Evolutionary conservation across 2,888 invertebrate genomes (phyloP).

Genomic region (Julus scanicus): DNA sequence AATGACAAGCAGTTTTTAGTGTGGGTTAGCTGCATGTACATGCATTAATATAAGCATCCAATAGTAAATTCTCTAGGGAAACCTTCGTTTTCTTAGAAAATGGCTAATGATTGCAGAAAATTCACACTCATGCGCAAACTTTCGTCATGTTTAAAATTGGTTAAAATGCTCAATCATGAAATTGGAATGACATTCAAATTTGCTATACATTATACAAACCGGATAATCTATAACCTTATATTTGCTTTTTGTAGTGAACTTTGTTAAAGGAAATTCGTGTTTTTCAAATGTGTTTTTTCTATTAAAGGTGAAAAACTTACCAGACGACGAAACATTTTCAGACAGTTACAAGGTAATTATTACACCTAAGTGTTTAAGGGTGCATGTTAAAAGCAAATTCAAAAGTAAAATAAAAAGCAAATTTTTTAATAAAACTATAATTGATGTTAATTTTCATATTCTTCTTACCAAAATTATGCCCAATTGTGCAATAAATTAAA

Average conservation of each 20-base stretch:
- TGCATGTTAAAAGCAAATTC: background rate
- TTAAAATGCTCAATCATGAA: background rate
- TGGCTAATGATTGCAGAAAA: background rate
- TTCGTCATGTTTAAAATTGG: slow-evolving; percentile 15
- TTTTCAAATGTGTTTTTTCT: slow-evolving; percentile 40
- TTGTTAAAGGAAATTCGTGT: background rate
- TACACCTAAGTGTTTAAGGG: background rate
- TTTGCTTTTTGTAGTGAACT: background rate
- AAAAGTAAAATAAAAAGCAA: background rate
- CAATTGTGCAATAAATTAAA: no score
- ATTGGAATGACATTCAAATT: slow-evolving; percentile 29
- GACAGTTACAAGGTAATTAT: slow-evolving; percentile 64
- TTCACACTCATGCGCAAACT: background rate
- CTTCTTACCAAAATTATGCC: no score
- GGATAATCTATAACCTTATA: background rate
- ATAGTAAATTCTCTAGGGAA: background rate
- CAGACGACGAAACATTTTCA: slow-evolving; percentile 65
- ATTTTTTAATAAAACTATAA: background rate
- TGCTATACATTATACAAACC: background rate
- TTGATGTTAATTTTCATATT: no score
- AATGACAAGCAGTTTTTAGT: background rate
- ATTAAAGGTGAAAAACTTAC: slow-evolving; percentile 63
- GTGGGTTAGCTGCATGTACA: background rate
- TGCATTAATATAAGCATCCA: background rate
- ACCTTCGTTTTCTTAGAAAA: background rate